These are phyloP conservation scores for Arenaria interpres DNA, from an alignment of 2,113 vertebrate genomes.

Conservation along the genomic window DNA sequence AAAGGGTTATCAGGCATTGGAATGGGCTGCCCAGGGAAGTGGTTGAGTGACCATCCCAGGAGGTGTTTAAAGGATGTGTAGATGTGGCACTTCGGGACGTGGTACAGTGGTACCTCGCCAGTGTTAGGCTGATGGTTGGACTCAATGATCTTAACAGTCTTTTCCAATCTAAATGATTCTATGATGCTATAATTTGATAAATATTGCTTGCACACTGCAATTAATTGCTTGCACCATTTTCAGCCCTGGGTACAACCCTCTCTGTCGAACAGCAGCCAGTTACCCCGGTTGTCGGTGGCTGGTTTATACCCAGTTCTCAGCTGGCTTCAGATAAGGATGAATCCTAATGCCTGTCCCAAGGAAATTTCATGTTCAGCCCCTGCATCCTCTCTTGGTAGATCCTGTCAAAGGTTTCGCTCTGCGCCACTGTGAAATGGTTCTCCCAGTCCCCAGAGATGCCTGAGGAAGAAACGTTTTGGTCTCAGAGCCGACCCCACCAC, in stretches of 20 bases:
- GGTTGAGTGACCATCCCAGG: not conserved
- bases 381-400: conserved; percentile 63
- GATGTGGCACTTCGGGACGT: too few relatives aligned
- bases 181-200: not conserved
- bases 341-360: conserved; percentile 48
- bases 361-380: conserved; percentile 37
- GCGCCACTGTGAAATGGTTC: conserved; percentile 67
- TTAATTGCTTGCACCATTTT: not conserved
- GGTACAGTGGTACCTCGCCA: not conserved
- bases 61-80: not conserved
- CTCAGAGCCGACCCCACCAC: not conserved
- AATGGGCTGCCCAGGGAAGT: not conserved
- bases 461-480: not conserved
- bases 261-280: not conserved
- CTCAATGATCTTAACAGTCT: not conserved
- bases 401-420: conserved; percentile 62
- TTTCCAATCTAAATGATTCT: not conserved
- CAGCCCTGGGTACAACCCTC: not conserved
- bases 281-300: not conserved
- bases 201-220: not conserved
- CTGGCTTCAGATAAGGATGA: not conserved
- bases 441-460: conserved; percentile 71
- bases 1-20: not conserved
- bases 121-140: not conserved
- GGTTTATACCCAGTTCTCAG: not conserved